Conservation (phyloP, 2,888 invertebrate genomes). For the Cosmia trapezina region DNA sequence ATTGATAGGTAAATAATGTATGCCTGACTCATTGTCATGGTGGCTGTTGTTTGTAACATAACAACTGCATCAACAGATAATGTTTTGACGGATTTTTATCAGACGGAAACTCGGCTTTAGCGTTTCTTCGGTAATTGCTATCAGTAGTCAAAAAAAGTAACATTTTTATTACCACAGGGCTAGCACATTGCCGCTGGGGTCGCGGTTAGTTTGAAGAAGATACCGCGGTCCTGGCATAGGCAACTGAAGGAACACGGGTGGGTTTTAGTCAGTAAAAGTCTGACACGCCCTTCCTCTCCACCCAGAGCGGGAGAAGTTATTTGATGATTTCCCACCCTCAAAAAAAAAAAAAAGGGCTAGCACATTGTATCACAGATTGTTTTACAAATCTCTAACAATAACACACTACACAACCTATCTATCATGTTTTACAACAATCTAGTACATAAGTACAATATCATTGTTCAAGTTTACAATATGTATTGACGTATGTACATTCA, state of each 20-base stretch:
- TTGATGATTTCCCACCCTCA: too few relatives aligned
- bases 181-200: too few relatives aligned
- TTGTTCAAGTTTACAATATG: conserved; percentile 49
- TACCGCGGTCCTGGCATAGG: too few relatives aligned
- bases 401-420: conserved; percentile 32
- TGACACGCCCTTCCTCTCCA: too few relatives aligned
- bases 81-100: background rate
- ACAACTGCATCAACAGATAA: background rate
- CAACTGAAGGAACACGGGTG: too few relatives aligned
- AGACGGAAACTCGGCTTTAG: background rate
- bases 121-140: background rate
- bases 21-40: background rate
- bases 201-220: too few relatives aligned
- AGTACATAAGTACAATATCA: conserved; percentile 45
- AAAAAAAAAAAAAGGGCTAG: too few relatives aligned
- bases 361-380: conserved; percentile 21
- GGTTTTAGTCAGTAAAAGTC: too few relatives aligned
- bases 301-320: too few relatives aligned
- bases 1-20: background rate
- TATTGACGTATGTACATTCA: conserved; percentile 19
- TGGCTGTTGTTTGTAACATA: too few relatives aligned
- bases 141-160: background rate
- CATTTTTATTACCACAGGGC: background rate
- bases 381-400: conserved; percentile 29
- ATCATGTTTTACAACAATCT: conserved; percentile 50